These are phyloP conservation scores for Oncorhynchus masou DNA, from an alignment of 2,113 vertebrate genomes.

Conservation along the genomic window DNA sequence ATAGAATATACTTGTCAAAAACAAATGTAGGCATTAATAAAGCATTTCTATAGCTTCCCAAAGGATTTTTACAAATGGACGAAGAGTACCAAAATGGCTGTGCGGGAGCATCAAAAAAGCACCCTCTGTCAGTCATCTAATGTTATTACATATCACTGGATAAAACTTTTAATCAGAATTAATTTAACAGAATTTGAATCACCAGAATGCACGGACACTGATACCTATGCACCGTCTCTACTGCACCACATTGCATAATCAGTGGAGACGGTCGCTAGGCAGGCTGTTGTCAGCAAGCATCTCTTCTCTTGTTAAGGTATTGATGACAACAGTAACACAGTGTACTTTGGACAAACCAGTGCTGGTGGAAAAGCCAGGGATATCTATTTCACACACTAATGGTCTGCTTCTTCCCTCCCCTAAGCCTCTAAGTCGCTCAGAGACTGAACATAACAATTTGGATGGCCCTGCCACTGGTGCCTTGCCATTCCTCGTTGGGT, in stretches of 20 bases:
- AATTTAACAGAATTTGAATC: too few species aligned
- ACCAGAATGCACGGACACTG: too few species aligned
- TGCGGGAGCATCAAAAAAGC: too few species aligned
- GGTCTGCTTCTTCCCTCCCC: slow-evolving; percentile 28
- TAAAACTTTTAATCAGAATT: too few species aligned
- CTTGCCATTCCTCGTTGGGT: not conserved
- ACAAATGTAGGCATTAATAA: too few species aligned
- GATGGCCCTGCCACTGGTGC: slow-evolving; percentile 23
- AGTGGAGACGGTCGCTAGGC: slow-evolving; percentile 43
- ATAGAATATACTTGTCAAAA: too few species aligned
- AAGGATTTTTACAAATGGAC: too few species aligned
- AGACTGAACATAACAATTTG: slow-evolving; percentile 31
- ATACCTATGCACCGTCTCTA: not conserved
- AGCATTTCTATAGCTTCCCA: too few species aligned
- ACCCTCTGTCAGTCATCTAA: too few species aligned
- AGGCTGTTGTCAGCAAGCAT: slow-evolving; percentile 22
- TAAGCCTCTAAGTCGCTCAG: slow-evolving; percentile 48
- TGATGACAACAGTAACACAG: slow-evolving; percentile 58
- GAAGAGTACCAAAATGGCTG: too few species aligned
- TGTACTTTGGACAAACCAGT: slow-evolving; percentile 43
- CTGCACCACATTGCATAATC: slow-evolving; percentile 47
- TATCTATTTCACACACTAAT: slow-evolving; percentile 66
- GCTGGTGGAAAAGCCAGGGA: slow-evolving; percentile 25
- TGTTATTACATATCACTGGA: too few species aligned
- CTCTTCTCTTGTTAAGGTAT: slow-evolving; percentile 27